Base-by-base conservation (phyloP, 2,113 vertebrate genomes). In the Sander lucioperca region DNA sequence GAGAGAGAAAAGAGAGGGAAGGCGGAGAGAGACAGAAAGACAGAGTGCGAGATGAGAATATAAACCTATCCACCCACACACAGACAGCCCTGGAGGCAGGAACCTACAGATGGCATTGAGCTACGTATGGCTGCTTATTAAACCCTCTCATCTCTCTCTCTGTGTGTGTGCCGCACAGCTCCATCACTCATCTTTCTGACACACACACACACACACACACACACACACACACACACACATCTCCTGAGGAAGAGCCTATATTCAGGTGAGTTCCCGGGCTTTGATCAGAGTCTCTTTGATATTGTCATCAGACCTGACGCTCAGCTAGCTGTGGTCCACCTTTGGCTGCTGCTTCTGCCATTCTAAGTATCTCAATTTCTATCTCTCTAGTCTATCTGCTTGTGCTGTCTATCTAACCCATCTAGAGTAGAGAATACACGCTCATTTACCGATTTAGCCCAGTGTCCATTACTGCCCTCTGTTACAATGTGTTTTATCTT, bases 41-140 rank as follows among this genome's bases (percentile, higher is more conserved):
- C 69, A 86, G 84, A 84, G 87, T 36, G 76, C 86, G 43, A 90
- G 89, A 92, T 93, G 91, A 92, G 91, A 94, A 92, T 90, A 90
- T 92, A 90, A 94, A 92, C 75, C 91, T 82, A 82, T 92, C 92
- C 90, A 88, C 92, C 88, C 91, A 94, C 93, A 94, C 91, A 89
- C 91, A 92, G 87, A 91, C 86, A 91, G 88, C 92, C 92, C 92
- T 76, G 91, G 76, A 93, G 93, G 93, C 89, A 93, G 87, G 88
- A 93, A 90, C 89, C 87, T 94, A 94, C 94, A 94, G 93, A 94
- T 94, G 92, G 93, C 90, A 93, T 79, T 80, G 87, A 93, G 94
- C 92, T 93, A 93, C 87, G 88, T 94, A 93, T 94, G 92, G 92
- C 86, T 93, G 92, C 93, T 94, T 93, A 94, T 93, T 93, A 94